These are phyloP conservation scores for Gymnothorax reevesii DNA, from an alignment of 2,797 vertebrate species.

Conservation along the genomic window DNA sequence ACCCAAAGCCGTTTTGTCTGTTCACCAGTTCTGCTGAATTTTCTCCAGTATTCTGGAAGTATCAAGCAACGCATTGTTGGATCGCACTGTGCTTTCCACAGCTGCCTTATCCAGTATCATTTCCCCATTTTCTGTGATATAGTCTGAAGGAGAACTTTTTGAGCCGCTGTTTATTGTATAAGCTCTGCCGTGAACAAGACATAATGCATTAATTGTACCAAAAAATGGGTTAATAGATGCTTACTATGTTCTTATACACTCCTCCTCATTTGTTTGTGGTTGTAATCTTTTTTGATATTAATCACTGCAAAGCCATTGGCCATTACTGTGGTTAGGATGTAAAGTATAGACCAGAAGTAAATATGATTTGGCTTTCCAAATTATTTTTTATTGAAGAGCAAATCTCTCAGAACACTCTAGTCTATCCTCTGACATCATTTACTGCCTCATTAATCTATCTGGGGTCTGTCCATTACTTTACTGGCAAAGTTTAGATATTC, in stretches of 20 bases:
- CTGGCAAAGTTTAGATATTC: neutral
- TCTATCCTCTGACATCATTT: constrained; percentile 10
- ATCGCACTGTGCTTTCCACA: neutral
- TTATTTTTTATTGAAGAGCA: neutral
- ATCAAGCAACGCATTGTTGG: neutral
- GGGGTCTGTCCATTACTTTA: neutral
- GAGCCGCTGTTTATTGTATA: neutral
- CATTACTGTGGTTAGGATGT: neutral
- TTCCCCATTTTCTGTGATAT: neutral
- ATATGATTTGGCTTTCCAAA: neutral
- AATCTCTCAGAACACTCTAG: neutral
- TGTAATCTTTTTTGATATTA: neutral
- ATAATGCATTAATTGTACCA: neutral
- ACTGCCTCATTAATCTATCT: constrained; percentile 3
- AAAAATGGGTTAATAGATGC: neutral
- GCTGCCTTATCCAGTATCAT: neutral
- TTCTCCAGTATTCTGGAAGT: neutral
- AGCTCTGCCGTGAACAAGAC: neutral
- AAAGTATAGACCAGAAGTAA: neutral
- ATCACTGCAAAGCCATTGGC: neutral
- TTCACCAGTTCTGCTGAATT: neutral
- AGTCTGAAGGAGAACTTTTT: neutral
- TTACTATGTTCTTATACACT: neutral
- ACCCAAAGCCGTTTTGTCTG: neutral
- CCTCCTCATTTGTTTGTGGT: neutral